Evolutionary conservation across 2,113 vertebrate species (phyloP).

Genomic region (Indicator maculatus): DNA sequence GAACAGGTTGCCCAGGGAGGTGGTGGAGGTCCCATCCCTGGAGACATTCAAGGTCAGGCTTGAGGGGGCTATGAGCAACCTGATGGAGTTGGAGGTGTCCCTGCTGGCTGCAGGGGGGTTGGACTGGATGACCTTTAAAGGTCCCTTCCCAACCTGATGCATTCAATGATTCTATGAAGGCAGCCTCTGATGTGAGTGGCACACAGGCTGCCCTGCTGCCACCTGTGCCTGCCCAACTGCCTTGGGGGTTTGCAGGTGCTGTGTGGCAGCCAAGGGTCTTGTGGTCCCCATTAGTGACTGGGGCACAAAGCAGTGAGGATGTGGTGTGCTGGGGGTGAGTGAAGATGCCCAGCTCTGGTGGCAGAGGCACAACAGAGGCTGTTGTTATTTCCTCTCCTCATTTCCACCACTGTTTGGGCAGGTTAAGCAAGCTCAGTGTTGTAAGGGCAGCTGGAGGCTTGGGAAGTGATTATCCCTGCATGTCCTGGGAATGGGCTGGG

Average conservation of each 20-base stretch:
- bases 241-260: neutral
- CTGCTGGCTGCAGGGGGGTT: too few relatives aligned
- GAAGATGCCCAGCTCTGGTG: neutral
- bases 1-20: too few relatives aligned
- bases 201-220: neutral
- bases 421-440: accelerated
- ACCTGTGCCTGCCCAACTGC: neutral
- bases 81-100: too few relatives aligned
- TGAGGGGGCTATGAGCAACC: too few relatives aligned
- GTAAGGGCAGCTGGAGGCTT: neutral
- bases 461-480: neutral
- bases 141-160: too few relatives aligned
- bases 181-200: neutral
- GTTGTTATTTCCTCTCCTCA: neutral
- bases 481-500: neutral
- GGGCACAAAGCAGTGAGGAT: neutral
- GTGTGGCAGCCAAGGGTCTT: neutral
- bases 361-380: neutral
- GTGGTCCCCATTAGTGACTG: neutral
- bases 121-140: too few relatives aligned
- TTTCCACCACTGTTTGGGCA: neutral
- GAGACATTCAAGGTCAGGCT: too few relatives aligned
- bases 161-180: too few relatives aligned
- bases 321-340: neutral
- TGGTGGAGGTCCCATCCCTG: too few relatives aligned